Evolutionary conservation across 2,888 invertebrate genomes (phyloP), one percentile per base, ranked within the genome.

Genomic region (Eutolmus rufibarbis): DNA sequence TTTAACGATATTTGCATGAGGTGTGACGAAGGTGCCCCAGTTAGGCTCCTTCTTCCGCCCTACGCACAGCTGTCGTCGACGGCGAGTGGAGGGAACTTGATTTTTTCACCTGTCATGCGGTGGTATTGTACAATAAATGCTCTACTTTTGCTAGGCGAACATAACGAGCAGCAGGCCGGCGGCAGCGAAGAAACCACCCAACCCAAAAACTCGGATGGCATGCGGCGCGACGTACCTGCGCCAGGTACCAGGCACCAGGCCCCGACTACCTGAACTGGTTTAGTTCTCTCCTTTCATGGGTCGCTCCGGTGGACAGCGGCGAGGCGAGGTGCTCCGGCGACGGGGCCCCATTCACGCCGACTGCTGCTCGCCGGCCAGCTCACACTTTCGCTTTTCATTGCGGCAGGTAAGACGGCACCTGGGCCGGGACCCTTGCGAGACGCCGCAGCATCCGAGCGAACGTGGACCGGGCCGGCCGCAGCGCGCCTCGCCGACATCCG

Each of bases 71-170:
- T 19, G 23, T 34, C n/a, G 23, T 37, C 51, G 51, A 79, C 88
- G 14, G 85, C n/a, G 76, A 56, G 31, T 87, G 7, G 51, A 51
- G 87, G 74, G 4, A 87, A 88, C 87, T 74, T 57, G 16, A 57
- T 88, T 89, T 88, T 88, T 88, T 88, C 87, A 88, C 88, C 88
- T 89, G 87, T 76, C 51, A 74, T 86, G 88, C 87, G 87, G 88
- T 89, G 89, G 86, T 81, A 91, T 91, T 91, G 91, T 92, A 92
- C 91, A 91, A 92, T 91, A 92, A 92, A 91, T 92, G 92, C 92
- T 92, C 92, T 92, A 92, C 90, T 92, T 92, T 91, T 90, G 92
- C 91, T 92, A 92, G 92, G 92, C 91, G 91, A 90, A 89, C 92
- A 92, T 91, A 90, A 91, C 88, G 43, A 28, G 87, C 87, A 88